A percentile compares a stretch with the other conserved stretches of the same genome.
Conservation (phyloP, 2,888 invertebrate genomes). For the Furcula furcula region DNA sequence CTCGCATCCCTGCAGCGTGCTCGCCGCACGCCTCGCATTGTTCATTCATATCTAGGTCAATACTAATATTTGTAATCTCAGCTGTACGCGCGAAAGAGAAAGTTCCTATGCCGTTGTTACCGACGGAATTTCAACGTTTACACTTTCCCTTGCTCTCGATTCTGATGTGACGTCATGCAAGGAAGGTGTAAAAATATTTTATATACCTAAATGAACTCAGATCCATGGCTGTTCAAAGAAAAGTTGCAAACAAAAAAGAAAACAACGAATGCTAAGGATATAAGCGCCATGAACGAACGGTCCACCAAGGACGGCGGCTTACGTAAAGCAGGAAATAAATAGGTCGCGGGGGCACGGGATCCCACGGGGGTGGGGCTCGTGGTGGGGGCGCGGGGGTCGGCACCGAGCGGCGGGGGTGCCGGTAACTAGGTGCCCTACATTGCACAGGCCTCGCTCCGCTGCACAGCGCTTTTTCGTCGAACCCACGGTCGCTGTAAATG, state of each 20-base stretch:
- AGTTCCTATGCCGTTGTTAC: slow-evolving; percentile 35
- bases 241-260: slow-evolving; percentile 3
- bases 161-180: slow-evolving; percentile 5
- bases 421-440: slow-evolving; percentile 68
- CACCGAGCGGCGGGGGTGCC: slow-evolving; percentile 19
- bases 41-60: slow-evolving; percentile 29
- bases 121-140: slow-evolving; percentile 43
- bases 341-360: slow-evolving; percentile 52
- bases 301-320: slow-evolving; percentile 27
- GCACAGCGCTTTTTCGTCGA: slow-evolving; percentile 44
- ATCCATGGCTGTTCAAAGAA: too few species aligned
- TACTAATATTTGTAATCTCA: slow-evolving; percentile 35
- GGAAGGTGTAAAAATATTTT: slow-evolving; percentile 2
- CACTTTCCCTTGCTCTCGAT: slow-evolving; percentile 42
- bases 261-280: slow-evolving; percentile 4
- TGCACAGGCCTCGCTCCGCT: slow-evolving; percentile 32
- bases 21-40: slow-evolving; percentile 3
- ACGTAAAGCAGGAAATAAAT: slow-evolving; percentile 60
- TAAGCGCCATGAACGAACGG: slow-evolving; percentile 27
- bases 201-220: too few species aligned
- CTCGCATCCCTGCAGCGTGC: background rate
- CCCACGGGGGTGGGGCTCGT: slow-evolving; percentile 22
- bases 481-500: slow-evolving; percentile 37
- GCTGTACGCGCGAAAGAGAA: slow-evolving; percentile 44
- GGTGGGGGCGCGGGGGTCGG: slow-evolving; percentile 20